Evolutionary conservation across 2,888 invertebrate genomes (phyloP), one percentile per base, ranked within the genome.

Genomic region (Pediacus dermestoides): DNA sequence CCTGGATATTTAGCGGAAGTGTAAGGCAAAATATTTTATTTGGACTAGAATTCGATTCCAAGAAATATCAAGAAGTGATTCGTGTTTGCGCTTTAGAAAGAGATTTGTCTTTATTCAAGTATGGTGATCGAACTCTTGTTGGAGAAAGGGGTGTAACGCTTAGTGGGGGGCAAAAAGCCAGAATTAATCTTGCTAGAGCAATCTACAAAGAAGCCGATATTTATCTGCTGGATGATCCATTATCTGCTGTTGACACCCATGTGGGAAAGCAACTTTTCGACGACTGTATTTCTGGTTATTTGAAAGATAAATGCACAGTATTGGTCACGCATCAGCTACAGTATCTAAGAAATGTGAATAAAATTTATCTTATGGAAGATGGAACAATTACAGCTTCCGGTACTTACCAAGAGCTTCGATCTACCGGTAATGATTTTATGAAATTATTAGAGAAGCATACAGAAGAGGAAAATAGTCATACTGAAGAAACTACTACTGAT

Each of bases 321-420:
- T 75, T 91, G 6, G 85, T 88, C 41, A 91, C 91, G 0, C 90
- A 91, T 66, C 90, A 91, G 62, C 69, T 88, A 12, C 90, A 91
- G 58, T 85, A 83, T 57, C 72, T 86, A 16, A 77, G 78, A 52
- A 60, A 73, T 26, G 82, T 79, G 1, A 78, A 82, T 61, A 73
- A 73, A 42, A 75, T 86, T 30, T 67, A 84, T 46, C 73, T 84
- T 34, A 61, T 86, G 32, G 75, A 78, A 38, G 80, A 82, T 60
- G 85, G 82, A 57, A 74, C 76, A 18, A 48, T 60, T 18, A 36
- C 34, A 2, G 31, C 41, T 6, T 52, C 30, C 15, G 77, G 78
- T 15, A 74, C 71, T 0, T 76, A 72, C 39, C 58, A 66, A 3
- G 73, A 77, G 16, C 59, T 78, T 2, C 60, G 70, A 11, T 68